Conservation (phyloP, 2,113 vertebrate genomes). For the Tiliqua scincoides region DNA sequence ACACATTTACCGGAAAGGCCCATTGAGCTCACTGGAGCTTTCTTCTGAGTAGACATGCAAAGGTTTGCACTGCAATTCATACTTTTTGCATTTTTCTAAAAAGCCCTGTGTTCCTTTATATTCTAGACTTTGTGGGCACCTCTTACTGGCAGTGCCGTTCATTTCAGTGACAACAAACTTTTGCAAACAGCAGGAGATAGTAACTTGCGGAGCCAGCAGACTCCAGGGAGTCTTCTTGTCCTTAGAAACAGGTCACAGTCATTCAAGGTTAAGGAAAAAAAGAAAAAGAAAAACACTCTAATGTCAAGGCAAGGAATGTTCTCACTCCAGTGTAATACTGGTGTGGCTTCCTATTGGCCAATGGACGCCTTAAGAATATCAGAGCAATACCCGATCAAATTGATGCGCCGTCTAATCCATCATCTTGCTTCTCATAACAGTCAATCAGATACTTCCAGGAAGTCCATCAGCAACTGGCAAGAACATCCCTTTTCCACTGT, state of each 20-base stretch:
- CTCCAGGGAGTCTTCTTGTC: conserved; percentile 1
- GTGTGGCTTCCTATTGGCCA: neutral
- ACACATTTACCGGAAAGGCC: no score
- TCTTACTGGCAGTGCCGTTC: neutral
- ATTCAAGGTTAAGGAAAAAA: neutral
- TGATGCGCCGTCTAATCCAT: no score
- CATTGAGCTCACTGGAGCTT: neutral
- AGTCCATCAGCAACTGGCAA: no score
- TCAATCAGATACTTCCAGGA: no score
- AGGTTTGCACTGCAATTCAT: neutral
- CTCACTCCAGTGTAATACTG: neutral
- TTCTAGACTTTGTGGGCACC: neutral
- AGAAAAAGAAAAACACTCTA: neutral
- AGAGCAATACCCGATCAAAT: no score
- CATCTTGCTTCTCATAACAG: no score
- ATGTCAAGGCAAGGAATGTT: neutral
- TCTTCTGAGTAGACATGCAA: neutral
- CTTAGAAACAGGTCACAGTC: conserved; percentile 15
- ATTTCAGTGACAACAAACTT: conserved; percentile 4
- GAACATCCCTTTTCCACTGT: no score
- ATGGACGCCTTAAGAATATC: rapidly evolving
- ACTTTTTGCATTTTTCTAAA: conserved; percentile 8
- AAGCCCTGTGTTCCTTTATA: neutral
- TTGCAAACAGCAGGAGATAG: neutral
- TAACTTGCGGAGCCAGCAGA: neutral